Conservation (phyloP, 2,113 vertebrate species). For the Calcarius ornatus region DNA sequence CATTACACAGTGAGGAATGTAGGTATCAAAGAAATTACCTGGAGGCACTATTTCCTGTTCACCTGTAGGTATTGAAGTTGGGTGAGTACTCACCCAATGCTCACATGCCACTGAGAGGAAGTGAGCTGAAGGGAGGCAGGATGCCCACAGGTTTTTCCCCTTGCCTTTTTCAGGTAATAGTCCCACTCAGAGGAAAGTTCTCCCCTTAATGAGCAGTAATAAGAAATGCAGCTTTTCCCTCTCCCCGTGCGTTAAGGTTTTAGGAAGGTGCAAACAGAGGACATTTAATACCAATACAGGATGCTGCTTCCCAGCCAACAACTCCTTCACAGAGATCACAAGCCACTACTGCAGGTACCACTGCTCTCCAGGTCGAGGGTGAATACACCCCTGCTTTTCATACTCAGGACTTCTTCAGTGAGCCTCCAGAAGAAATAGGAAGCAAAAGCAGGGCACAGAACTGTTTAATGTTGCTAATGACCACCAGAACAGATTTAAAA, state of each 20-base stretch:
- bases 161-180: neutral
- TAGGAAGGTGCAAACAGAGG: neutral
- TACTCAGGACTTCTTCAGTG: neutral
- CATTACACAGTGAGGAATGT: neutral
- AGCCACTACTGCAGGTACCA: neutral
- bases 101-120: neutral
- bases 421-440: neutral
- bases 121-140: neutral
- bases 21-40: neutral
- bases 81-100: neutral
- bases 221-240: neutral
- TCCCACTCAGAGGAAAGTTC: neutral
- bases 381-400: neutral
- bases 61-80: neutral
- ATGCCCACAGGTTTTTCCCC: neutral
- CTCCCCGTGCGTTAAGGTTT: accelerated
- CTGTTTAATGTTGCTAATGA: neutral
- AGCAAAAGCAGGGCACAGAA: neutral
- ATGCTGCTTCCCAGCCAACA: neutral
- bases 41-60: neutral
- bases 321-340: neutral
- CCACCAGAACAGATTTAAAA: neutral
- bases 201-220: neutral
- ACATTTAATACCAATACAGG: neutral
- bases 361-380: neutral